Conservation (phyloP, 2,888 invertebrate species). For the Tortrix viridana region DNA sequence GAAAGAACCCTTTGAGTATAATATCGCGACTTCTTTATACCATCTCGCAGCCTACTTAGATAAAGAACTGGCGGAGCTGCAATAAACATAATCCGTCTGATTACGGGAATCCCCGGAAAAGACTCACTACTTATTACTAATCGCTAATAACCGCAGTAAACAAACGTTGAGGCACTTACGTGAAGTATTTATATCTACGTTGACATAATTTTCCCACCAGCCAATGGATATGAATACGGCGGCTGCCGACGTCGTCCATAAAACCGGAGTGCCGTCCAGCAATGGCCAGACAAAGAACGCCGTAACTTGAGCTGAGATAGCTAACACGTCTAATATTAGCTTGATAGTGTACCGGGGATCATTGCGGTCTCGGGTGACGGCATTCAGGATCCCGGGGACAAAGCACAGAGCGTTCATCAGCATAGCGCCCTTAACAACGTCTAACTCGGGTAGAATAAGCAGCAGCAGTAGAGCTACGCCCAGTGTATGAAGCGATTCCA, state of each 20-base stretch:
- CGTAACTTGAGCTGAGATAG: slow-evolving; percentile 86
- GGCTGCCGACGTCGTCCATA: slow-evolving; percentile 87
- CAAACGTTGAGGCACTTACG: slow-evolving; percentile 48
- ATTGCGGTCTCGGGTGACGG: slow-evolving; percentile 67
- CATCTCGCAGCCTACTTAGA: slow-evolving; percentile 75
- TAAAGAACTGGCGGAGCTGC: slow-evolving; percentile 59
- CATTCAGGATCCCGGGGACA: slow-evolving; percentile 90
- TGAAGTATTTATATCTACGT: slow-evolving; percentile 57
- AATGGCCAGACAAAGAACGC: slow-evolving; percentile 89
- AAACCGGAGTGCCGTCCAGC: slow-evolving; percentile 68
- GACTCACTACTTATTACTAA: not conserved
- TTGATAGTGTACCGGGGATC: slow-evolving; percentile 66
- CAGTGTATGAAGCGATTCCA: slow-evolving; percentile 91
- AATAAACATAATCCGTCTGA: slow-evolving; percentile 40
- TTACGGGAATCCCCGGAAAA: slow-evolving; percentile 13
- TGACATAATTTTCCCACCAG: slow-evolving; percentile 94
- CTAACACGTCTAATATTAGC: slow-evolving; percentile 82
- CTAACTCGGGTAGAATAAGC: slow-evolving; percentile 90
- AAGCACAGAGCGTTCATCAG: slow-evolving; percentile 93
- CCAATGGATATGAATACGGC: slow-evolving; percentile 88
- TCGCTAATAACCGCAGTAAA: too few relatives aligned
- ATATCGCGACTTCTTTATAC: slow-evolving; percentile 87
- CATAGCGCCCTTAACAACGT: slow-evolving; percentile 92
- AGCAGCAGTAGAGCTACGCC: slow-evolving; percentile 91
- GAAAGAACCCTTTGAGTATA: slow-evolving; percentile 89